These are phyloP conservation scores for Chroicocephalus ridibundus DNA, from an alignment of 2,113 vertebrate genomes.

Conservation along the genomic window DNA sequence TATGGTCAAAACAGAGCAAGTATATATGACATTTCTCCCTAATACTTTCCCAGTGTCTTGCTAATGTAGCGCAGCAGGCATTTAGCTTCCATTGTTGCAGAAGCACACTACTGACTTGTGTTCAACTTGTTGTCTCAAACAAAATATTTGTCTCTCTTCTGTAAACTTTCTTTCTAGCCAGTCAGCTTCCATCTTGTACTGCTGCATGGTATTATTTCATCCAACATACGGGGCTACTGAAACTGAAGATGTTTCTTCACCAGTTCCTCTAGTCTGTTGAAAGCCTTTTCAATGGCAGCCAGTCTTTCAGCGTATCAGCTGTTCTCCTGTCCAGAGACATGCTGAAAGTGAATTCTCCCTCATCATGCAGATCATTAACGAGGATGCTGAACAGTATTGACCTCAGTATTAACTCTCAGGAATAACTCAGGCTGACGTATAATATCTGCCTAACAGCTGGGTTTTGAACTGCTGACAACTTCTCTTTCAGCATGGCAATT, in stretches of 20 bases:
- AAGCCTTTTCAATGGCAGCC: background rate
- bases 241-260: background rate
- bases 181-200: background rate
- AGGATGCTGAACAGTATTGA: slow-evolving; percentile 29
- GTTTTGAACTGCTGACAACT: slow-evolving; percentile 19
- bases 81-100: background rate
- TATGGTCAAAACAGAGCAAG: background rate
- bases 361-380: slow-evolving; percentile 1
- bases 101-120: background rate
- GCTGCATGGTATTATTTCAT: background rate
- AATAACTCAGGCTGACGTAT: background rate
- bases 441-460: background rate
- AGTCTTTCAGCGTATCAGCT: background rate
- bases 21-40: background rate
- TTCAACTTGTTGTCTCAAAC: background rate
- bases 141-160: background rate
- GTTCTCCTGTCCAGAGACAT: background rate
- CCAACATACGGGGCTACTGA: background rate
- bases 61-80: background rate
- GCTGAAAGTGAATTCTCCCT: background rate
- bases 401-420: background rate
- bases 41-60: background rate
- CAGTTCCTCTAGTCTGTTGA: background rate
- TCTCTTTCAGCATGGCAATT: background rate
- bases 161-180: background rate